These are phyloP conservation scores for Lampris megalopsis DNA, from an alignment of 2,113 vertebrate genomes.

Conservation along the genomic window DNA sequence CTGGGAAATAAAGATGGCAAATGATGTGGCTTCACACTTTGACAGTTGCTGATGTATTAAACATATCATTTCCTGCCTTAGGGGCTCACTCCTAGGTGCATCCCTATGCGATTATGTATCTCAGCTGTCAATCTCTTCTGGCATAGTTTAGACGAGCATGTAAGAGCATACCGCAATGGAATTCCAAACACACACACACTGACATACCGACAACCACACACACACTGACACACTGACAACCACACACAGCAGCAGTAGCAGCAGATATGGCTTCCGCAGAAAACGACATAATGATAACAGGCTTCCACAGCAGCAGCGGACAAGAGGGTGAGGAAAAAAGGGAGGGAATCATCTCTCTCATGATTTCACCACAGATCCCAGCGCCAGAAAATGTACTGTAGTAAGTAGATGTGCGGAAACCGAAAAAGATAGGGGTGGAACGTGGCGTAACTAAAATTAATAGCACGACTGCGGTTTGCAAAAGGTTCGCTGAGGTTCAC, in stretches of 20 bases:
- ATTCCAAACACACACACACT: conserved; percentile 12
- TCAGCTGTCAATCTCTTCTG: conserved; percentile 63
- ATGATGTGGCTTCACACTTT: conserved; percentile 39
- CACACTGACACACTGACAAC: conserved; percentile 17
- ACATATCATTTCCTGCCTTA: conserved; percentile 61
- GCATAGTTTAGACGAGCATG: conserved; percentile 49
- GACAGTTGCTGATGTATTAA: conserved; percentile 66
- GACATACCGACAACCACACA: background rate
- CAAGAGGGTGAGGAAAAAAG: background rate
- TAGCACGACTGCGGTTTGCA: conserved; percentile 36
- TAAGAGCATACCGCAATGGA: conserved; percentile 1
- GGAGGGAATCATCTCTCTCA: conserved; percentile 46
- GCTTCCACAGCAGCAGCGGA: conserved; percentile 41
- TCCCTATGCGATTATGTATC: conserved; percentile 51
- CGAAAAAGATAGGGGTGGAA: conserved; percentile 44
- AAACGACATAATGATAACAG: conserved; percentile 53
- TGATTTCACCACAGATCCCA: conserved; percentile 58
- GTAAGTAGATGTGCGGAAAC: conserved; percentile 35
- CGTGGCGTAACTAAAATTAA: conserved; percentile 56
- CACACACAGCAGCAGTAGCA: conserved; percentile 18
- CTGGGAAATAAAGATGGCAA: conserved; percentile 43
- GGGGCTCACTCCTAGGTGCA: conserved; percentile 37
- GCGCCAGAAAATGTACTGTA: conserved; percentile 13
- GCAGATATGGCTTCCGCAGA: conserved; percentile 44
- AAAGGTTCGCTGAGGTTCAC: conserved; percentile 36